Percentiles rank a stretch among this genome's conserved stretches.
phyloP scores from a whole-genome alignment of 2,888 invertebrate genomes.

The Mechanitis messenoides region DNA sequence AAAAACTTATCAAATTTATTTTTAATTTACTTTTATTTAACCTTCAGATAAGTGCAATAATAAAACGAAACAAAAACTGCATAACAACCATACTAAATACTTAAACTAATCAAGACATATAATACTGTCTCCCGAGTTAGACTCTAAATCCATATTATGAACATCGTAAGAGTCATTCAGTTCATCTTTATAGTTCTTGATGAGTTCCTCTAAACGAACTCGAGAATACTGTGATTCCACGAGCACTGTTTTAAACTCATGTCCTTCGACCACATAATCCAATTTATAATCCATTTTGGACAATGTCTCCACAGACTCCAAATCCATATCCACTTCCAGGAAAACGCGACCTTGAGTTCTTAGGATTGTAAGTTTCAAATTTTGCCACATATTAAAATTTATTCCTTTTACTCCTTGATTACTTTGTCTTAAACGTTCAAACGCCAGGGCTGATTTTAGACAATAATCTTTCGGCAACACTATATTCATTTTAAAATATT shows the following conservation, averaged over 20 bases:
- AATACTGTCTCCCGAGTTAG: conserved; percentile 45
- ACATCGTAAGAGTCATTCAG: conserved; percentile 54
- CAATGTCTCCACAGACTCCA: conserved; percentile 56
- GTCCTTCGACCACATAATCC: conserved; percentile 43
- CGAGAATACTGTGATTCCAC: conserved; percentile 42
- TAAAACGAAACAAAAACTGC: background rate
- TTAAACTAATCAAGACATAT: conserved; percentile 31
- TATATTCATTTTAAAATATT: conserved; percentile 46
- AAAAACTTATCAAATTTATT: too few relatives aligned
- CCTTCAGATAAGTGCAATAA: background rate
- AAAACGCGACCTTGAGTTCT: conserved; percentile 6
- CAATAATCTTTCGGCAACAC: conserved; percentile 33
- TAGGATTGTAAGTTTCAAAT: conserved; percentile 22
- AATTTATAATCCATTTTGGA: conserved; percentile 43
- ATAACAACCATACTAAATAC: background rate
- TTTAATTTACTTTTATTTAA: too few relatives aligned
- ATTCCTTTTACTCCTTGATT: conserved; percentile 57
- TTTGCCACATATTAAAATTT: conserved; percentile 55
- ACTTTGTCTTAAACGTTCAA: conserved; percentile 47
- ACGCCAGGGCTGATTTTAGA: conserved; percentile 29
- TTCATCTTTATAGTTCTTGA: conserved; percentile 48
- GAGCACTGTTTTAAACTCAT: conserved; percentile 27
- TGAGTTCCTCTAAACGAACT: conserved; percentile 38
- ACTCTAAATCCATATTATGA: conserved; percentile 60
- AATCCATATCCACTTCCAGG: conserved; percentile 49